Evolutionary conservation across 2,797 vertebrate genomes (phyloP).

Genomic region (Epinephelus malabaricus): DNA sequence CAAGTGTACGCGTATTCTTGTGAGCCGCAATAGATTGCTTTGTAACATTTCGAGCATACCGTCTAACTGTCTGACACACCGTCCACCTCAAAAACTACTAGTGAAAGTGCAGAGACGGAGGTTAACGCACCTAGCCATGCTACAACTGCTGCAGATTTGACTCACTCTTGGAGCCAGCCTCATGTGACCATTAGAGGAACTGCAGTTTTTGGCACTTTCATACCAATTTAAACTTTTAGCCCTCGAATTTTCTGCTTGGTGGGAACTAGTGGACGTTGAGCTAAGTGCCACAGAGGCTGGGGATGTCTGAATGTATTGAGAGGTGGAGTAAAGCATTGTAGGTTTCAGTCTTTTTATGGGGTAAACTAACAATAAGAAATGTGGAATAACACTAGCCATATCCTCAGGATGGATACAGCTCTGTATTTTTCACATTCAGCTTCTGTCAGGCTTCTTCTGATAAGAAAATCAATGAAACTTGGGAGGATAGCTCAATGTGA

Average conservation of each 20-base stretch:
- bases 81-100: no score
- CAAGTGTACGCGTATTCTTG: no score
- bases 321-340: neutral
- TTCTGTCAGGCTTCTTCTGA: neutral
- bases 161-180: no score
- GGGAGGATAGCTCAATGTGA: neutral
- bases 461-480: slow-evolving; percentile 13
- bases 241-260: no score
- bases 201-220: no score
- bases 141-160: no score
- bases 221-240: neutral
- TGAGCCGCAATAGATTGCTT: no score
- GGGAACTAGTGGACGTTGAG: neutral
- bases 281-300: neutral
- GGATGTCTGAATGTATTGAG: neutral
- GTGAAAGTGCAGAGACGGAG: no score
- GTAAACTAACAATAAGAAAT: neutral
- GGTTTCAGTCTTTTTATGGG: slow-evolving; percentile 4
- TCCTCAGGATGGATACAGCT: neutral
- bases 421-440: neutral
- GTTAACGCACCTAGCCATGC: no score
- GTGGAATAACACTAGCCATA: neutral
- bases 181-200: no score
- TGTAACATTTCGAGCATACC: no score
- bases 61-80: no score